These are phyloP conservation scores for Carollia perspicillata DNA, from an alignment of 2,113 vertebrate species.

Conservation along the genomic window DNA sequence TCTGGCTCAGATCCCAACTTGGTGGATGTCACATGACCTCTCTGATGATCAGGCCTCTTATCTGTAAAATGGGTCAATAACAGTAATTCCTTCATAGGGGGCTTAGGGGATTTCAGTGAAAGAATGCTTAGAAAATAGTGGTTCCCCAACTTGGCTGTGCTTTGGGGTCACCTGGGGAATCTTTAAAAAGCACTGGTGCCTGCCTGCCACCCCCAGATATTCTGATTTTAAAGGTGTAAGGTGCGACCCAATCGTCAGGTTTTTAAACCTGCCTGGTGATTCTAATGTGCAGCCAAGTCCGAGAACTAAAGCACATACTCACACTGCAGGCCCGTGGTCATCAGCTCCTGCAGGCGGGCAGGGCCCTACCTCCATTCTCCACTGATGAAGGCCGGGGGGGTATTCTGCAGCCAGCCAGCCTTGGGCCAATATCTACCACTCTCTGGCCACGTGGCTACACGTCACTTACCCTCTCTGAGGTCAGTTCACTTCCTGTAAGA, in stretches of 20 bases:
- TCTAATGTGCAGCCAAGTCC: not conserved
- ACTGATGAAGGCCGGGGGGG: fast-evolving
- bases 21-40: not conserved
- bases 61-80: not conserved
- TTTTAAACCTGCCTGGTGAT: not conserved
- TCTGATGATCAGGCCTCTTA: not conserved
- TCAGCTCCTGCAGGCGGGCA: fast-evolving
- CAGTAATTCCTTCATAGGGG: not conserved
- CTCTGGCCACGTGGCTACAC: fast-evolving
- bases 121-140: fast-evolving
- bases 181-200: not conserved
- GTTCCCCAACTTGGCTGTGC: not conserved
- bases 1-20: not conserved
- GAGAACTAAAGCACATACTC: not conserved
- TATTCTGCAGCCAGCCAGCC: fast-evolving
- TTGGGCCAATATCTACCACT: fast-evolving
- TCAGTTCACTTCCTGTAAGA: not conserved
- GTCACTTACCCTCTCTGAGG: not conserved
- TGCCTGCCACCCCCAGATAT: not conserved
- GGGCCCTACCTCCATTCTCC: fast-evolving
- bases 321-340: fast-evolving
- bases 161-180: not conserved
- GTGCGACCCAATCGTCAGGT: fast-evolving
- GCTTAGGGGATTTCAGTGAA: fast-evolving
- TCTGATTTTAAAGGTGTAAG: not conserved